phyloP scores from a whole-genome alignment of 2,797 vertebrate genomes.

The Mormyrops attenuatus region DNA sequence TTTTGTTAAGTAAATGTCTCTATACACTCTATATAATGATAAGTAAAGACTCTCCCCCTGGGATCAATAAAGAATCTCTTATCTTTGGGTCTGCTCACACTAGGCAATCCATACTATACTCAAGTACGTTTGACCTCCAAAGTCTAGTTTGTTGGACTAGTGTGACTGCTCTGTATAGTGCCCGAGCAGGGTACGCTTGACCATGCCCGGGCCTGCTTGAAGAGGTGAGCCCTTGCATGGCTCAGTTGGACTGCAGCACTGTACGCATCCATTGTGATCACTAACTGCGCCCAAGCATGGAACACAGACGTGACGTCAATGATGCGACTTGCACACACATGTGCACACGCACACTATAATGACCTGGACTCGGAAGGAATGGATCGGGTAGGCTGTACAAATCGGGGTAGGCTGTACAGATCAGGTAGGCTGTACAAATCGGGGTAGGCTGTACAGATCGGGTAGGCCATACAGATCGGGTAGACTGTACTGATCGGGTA shows the following conservation, averaged over 20 bases:
- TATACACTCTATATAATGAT: not conserved
- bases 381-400: too few species aligned
- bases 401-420: too few species aligned
- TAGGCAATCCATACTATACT: not conserved
- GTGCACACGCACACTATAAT: too few species aligned
- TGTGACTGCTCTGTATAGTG: not conserved
- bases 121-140: not conserved
- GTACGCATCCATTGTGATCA: not conserved
- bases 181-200: not conserved
- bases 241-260: not conserved
- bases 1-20: not conserved
- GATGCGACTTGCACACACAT: too few species aligned
- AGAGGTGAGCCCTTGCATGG: not conserved
- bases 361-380: too few species aligned
- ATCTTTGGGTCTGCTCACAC: not conserved
- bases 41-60: not conserved
- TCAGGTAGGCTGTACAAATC: too few species aligned
- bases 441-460: too few species aligned
- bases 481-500: too few species aligned
- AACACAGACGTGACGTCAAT: not conserved
- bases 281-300: not conserved
- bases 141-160: not conserved
- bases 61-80: not conserved
- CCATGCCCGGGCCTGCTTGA: not conserved
- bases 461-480: too few species aligned